A percentile compares a stretch with the other conserved stretches of the same genome.
Evolutionary conservation across 2,113 vertebrate genomes (phyloP).

Genomic region (Ellobius talpinus): DNA sequence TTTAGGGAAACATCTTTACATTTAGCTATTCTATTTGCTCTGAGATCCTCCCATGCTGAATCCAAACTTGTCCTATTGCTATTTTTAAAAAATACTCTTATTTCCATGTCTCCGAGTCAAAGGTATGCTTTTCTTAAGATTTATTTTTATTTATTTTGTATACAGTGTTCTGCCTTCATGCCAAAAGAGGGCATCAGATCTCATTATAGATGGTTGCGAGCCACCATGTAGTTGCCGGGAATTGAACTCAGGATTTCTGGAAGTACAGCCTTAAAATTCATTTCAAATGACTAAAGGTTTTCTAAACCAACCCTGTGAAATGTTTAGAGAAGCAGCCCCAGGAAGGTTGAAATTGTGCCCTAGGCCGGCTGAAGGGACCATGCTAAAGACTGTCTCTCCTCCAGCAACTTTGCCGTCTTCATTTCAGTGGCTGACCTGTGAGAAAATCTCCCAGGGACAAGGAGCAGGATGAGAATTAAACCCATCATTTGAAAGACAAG

Average conservation of each 20-base stretch:
- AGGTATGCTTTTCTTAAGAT: background rate
- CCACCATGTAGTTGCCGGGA: background rate
- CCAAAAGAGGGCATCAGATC: background rate
- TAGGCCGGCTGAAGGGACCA: background rate
- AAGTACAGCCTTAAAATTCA: background rate
- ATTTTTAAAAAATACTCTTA: background rate
- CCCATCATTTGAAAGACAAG: slow-evolving; percentile 79
- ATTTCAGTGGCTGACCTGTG: background rate
- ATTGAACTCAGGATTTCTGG: background rate
- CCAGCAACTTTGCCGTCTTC: background rate
- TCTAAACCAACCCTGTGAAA: background rate
- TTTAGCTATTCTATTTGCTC: slow-evolving; percentile 3
- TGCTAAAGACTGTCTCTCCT: background rate
- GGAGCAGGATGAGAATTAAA: slow-evolving; percentile 65
- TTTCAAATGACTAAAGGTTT: background rate
- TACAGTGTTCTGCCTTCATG: background rate
- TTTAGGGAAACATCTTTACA: background rate
- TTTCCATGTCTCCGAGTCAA: slow-evolving; percentile 31
- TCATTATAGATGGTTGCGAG: background rate
- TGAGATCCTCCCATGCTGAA: background rate
- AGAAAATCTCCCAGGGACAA: slow-evolving; percentile 70
- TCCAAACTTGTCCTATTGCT: background rate
- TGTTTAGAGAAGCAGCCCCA: background rate
- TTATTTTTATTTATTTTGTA: background rate
- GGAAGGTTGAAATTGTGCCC: background rate